A percentile compares a stretch with the other conserved stretches of the same genome.
Evolutionary conservation across 2,797 vertebrate species (phyloP).

Genomic region (Tadarida brasiliensis): DNA sequence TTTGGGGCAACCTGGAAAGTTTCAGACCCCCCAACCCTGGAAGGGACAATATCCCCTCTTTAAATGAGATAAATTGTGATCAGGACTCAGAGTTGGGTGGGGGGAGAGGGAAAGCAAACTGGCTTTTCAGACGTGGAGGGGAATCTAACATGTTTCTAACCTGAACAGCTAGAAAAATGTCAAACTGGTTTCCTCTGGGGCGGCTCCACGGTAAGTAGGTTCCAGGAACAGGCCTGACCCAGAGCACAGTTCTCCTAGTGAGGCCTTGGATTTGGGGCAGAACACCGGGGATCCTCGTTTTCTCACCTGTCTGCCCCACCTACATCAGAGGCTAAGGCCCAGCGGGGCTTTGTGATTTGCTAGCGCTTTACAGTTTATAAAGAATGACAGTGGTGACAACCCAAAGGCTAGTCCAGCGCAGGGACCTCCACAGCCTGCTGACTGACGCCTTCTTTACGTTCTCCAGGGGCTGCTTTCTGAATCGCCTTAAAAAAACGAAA

Average conservation of each 20-base stretch:
- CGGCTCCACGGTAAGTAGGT: neutral
- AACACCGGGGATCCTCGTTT: neutral
- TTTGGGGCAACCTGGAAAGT: neutral
- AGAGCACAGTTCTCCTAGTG: neutral
- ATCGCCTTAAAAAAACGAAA: conserved; percentile 68
- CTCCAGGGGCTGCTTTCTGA: conserved; percentile 62
- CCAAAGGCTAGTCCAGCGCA: neutral
- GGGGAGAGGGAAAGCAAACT: neutral
- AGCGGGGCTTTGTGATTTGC: neutral
- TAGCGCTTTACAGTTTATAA: conserved; percentile 30
- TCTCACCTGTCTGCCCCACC: neutral
- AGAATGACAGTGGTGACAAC: conserved; percentile 64
- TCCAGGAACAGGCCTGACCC: neutral
- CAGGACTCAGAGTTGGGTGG: neutral
- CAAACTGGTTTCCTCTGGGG: neutral
- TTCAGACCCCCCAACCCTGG: neutral
- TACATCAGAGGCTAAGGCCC: neutral
- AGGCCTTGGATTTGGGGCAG: neutral
- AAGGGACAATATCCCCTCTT: neutral
- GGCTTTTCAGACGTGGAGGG: no score
- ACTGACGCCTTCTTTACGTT: conserved; percentile 40
- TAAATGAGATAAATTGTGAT: neutral
- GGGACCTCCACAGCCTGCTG: neutral
- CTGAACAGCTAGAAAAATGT: neutral
- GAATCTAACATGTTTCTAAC: neutral